phyloP scores from a whole-genome alignment of 2,113 vertebrate species.

The Vombatus ursinus region DNA sequence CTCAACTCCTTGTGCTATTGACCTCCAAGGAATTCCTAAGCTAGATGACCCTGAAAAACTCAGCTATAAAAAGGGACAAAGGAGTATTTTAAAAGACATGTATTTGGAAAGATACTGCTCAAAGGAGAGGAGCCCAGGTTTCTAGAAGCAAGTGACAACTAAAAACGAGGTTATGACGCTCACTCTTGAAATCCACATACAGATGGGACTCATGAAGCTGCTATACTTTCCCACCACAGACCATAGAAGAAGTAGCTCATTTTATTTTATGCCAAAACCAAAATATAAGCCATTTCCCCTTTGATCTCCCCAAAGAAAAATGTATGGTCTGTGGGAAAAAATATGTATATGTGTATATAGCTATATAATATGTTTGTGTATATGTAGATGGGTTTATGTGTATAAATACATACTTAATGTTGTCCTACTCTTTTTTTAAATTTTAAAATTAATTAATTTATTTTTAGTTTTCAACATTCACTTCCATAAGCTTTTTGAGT shows the following conservation, averaged over 20 bases:
- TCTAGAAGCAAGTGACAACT: not conserved
- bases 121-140: not conserved
- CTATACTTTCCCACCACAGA: not conserved
- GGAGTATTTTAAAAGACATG: not conserved
- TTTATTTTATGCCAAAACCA: not conserved
- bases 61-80: not conserved
- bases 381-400: not conserved
- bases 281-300: not conserved
- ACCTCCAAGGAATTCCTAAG: constrained; percentile 6
- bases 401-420: not conserved
- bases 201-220: not conserved
- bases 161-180: not conserved
- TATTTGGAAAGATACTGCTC: not conserved
- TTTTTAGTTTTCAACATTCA: too few relatives aligned
- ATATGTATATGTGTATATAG: not conserved
- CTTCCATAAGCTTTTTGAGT: too few relatives aligned
- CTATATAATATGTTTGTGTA: not conserved
- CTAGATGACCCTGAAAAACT: not conserved
- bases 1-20: not conserved
- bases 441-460: too few relatives aligned
- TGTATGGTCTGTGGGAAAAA: not conserved
- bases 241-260: not conserved
- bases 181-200: not conserved
- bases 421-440: not conserved
- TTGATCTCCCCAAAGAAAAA: not conserved